phyloP scores from a whole-genome alignment of 2,888 invertebrate species.

The Anarsia innoxiella region DNA sequence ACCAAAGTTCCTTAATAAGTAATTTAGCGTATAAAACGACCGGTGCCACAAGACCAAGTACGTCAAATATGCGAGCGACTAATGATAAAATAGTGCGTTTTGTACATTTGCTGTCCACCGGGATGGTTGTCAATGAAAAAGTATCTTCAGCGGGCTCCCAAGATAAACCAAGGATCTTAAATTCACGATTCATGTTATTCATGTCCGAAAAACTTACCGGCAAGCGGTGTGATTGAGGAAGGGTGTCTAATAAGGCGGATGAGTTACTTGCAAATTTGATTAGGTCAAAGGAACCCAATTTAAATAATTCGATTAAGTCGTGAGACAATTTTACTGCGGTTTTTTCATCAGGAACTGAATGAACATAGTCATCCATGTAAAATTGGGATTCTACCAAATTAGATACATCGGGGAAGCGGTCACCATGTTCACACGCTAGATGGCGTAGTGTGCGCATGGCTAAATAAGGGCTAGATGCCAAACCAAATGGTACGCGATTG shows the following conservation, averaged over 20 bases:
- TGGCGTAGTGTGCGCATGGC: constrained; percentile 14
- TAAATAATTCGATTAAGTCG: constrained; percentile 10
- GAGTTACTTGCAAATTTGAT: constrained; percentile 10
- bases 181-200: neutral
- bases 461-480: constrained; percentile 13
- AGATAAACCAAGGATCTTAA: constrained; percentile 5
- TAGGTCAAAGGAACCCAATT: constrained; percentile 9
- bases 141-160: constrained; percentile 5
- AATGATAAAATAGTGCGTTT: constrained; percentile 10
- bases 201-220: neutral
- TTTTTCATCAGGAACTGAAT: neutral
- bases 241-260: neutral
- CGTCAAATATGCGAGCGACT: constrained; percentile 12
- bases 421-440: neutral
- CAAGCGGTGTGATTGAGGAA: constrained; percentile 5
- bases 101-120: constrained; percentile 4
- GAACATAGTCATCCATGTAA: constrained; percentile 9
- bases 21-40: constrained; percentile 7
- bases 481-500: constrained; percentile 12
- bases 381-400: neutral
- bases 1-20: constrained; percentile 9
- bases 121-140: constrained; percentile 3
- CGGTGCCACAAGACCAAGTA: constrained; percentile 12
- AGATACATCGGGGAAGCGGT: constrained; percentile 3
- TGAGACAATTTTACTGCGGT: constrained; percentile 2